Evolutionary conservation across 2,888 invertebrate species (phyloP), one percentile per base, ranked within the genome.

Genomic region (Drosophila neonasuta): DNA sequence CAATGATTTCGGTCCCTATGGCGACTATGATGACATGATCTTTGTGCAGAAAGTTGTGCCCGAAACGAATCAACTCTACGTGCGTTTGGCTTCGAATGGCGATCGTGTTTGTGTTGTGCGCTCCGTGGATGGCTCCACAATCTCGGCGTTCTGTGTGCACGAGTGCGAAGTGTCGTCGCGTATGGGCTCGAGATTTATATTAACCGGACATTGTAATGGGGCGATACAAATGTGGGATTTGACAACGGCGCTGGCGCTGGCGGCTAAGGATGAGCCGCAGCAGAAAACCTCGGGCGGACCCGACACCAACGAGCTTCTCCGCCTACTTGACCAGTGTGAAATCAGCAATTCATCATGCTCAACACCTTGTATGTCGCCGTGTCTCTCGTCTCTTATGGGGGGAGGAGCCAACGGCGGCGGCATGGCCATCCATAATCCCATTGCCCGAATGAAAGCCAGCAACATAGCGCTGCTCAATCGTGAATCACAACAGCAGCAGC

Each of bases 171-270:
- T 98, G 1, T 97, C 98, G 1, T 95, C 97, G 86, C 93, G 99
- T 13, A 96, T 97, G 95, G 97, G 97, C 1, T 96, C 96, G 9
- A 92, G 99, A 45, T 95, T 97, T 88, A 94, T 98, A 86, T 95
- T 98, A 45, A 97, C 97, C 29, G 98, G 98, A 0, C 98, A 98
- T 89, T 94, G 96, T 41, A 97, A 96, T 77, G 98, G 98, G 50
- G 96, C 96, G 44, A 95, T 98, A 68, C 98, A 98, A 92, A 97
- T 99, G 96, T 99, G 99, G 99, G 99, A 99, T 92, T 93, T 99
- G 68, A 98, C 98, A 11, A 99, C 97, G 9, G 98, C 97, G 11
- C 92, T 99, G 56, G 97, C 98, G 91, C 93, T 95, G 74, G 82
- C 88, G 49, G 91, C 92, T 3, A 95, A 95, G 83, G 97, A 97